Conservation (phyloP, 2,797 vertebrate genomes). For the Eulemur rubriventer region DNA sequence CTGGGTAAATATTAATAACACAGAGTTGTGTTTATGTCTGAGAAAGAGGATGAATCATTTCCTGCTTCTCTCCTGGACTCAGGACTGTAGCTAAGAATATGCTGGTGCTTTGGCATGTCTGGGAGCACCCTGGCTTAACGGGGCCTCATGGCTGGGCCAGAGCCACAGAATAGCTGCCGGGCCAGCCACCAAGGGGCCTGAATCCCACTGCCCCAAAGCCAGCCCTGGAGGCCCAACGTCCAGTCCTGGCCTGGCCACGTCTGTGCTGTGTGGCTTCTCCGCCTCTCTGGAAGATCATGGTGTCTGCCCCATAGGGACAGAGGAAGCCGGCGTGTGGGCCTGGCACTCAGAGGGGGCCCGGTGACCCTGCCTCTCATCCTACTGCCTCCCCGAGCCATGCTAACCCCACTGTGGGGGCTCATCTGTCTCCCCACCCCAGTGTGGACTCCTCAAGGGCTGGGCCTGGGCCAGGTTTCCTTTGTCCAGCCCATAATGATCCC, state of each 20-base stretch:
- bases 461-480: neutral
- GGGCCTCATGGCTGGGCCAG: neutral
- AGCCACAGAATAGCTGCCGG: neutral
- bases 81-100: slow-evolving; percentile 36
- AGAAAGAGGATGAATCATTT: slow-evolving; percentile 73
- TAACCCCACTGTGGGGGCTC: neutral
- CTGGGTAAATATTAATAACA: slow-evolving; percentile 60
- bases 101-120: neutral
- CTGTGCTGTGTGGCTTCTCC: fast-evolving
- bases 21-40: slow-evolving; percentile 64
- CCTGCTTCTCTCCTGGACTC: neutral
- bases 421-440: fast-evolving
- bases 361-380: neutral
- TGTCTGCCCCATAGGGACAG: fast-evolving
- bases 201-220: neutral
- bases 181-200: fast-evolving
- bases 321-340: neutral
- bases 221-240: neutral
- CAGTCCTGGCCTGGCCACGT: neutral
- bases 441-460: neutral
- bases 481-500: neutral
- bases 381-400: fast-evolving
- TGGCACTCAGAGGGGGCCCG: neutral
- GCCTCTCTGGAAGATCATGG: fast-evolving
- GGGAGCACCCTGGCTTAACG: neutral